A percentile compares a stretch with the other conserved stretches of the same genome.
phyloP scores from a whole-genome alignment of 1,140 invertebrate species.

The Drosophila dunni region DNA sequence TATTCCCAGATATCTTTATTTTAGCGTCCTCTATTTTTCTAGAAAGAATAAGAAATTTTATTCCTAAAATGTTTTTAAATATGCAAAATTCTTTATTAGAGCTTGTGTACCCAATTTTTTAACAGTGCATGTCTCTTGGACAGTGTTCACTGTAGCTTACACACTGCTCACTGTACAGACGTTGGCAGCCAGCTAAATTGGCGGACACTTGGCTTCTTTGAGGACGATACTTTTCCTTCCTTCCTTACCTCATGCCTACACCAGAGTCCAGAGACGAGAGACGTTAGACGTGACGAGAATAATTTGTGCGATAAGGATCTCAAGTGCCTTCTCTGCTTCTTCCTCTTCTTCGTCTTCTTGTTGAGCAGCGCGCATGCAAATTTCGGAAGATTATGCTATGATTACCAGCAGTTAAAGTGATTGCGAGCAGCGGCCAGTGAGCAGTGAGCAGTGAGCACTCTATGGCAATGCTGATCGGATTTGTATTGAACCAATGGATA shows the following conservation, averaged over 20 bases:
- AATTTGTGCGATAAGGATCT: constrained; percentile 81
- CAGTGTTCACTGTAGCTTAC: not conserved
- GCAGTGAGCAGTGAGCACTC: constrained; percentile 15
- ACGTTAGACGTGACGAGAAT: constrained; percentile 83
- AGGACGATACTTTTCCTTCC: constrained; percentile 43
- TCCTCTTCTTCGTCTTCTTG: too few species aligned
- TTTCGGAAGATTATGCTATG: constrained; percentile 81
- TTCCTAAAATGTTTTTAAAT: too few species aligned
- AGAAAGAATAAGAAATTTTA: too few species aligned
- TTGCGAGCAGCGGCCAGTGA: constrained; percentile 21
- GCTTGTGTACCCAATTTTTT: too few species aligned
- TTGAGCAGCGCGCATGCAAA: constrained; percentile 74
- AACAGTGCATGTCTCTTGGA: constrained; percentile 4
- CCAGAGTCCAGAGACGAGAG: constrained; percentile 23
- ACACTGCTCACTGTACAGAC: constrained; percentile 6
- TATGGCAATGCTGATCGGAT: constrained; percentile 15
- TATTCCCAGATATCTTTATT: too few species aligned
- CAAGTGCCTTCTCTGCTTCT: constrained; percentile 57
- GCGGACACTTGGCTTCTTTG: constrained; percentile 56
- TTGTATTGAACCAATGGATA: constrained; percentile 22
- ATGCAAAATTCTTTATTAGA: too few species aligned
- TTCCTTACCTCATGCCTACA: not conserved
- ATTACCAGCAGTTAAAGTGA: constrained; percentile 82
- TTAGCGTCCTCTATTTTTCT: too few species aligned
- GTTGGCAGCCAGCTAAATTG: constrained; percentile 61